Conservation (phyloP, 2,888 invertebrate genomes). For the Hydropsyche betteni region DNA sequence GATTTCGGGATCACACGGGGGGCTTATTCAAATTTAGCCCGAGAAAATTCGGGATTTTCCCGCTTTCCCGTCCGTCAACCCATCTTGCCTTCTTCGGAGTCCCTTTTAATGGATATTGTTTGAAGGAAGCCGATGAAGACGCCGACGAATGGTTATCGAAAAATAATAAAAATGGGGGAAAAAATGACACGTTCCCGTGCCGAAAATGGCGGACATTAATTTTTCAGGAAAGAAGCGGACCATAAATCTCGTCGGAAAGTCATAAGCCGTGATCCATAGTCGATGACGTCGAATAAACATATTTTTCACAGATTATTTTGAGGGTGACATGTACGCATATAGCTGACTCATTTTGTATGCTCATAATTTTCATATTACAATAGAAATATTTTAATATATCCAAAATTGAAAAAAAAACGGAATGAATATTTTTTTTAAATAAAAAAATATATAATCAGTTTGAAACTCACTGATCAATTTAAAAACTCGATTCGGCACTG, state of each 20-base stretch:
- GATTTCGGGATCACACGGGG: constrained; percentile 27
- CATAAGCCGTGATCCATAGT: not conserved
- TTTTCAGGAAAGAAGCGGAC: not conserved
- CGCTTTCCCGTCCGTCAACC: constrained; percentile 1
- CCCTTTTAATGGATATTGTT: constrained; percentile 33
- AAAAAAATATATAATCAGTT: too few relatives aligned
- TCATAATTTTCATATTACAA: too few relatives aligned
- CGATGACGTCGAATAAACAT: constrained; percentile 17
- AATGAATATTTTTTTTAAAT: too few relatives aligned
- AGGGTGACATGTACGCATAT: too few relatives aligned
- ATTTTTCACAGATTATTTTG: not conserved
- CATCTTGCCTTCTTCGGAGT: not conserved
- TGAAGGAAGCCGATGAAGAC: constrained; percentile 21
- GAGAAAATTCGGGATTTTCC: not conserved
- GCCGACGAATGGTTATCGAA: not conserved
- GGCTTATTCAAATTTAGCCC: constrained; percentile 30
- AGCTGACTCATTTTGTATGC: too few relatives aligned
- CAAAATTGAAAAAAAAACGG: too few relatives aligned
- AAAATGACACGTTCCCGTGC: constrained; percentile 5
- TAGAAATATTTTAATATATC: too few relatives aligned
- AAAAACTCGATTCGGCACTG: too few relatives aligned
- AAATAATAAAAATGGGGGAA: not conserved
- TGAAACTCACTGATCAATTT: too few relatives aligned
- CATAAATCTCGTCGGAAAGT: constrained; percentile 15
- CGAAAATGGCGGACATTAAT: constrained; percentile 12